phyloP scores from a whole-genome alignment of 2,888 invertebrate species.

The Acheta domesticus region DNA sequence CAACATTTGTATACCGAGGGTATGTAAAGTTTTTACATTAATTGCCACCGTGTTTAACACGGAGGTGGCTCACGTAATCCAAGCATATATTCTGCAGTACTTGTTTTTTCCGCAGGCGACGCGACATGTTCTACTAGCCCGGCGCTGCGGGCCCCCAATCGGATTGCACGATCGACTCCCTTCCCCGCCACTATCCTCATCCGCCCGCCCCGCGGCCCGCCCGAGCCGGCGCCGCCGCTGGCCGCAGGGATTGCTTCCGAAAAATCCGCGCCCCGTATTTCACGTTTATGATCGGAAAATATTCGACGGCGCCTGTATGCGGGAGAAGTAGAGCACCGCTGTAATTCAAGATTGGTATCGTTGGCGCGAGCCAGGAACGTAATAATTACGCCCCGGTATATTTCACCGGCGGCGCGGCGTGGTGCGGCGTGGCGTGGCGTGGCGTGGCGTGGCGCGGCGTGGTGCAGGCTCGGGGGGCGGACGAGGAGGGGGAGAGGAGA shows the following conservation, averaged over 20 bases:
- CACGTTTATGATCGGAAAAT: slow-evolving; percentile 18
- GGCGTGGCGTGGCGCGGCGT: background rate
- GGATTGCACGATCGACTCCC: no score
- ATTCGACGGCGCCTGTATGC: background rate
- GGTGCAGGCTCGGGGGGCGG: no score
- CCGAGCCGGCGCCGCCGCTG: background rate
- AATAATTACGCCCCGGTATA: background rate
- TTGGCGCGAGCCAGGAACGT: slow-evolving; percentile 5
- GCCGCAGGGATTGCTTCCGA: background rate
- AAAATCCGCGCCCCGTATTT: background rate
- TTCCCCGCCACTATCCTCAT: no score
- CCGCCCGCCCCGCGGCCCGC: background rate
- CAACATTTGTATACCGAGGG: no score
- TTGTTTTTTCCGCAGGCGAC: no score
- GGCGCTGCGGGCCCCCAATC: no score
- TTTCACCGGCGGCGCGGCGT: background rate
- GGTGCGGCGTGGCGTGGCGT: background rate
- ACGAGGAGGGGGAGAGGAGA: no score
- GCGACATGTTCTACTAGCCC: no score
- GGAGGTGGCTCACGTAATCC: no score
- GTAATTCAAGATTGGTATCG: slow-evolving; percentile 18
- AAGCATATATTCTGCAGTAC: no score
- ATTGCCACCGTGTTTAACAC: no score
- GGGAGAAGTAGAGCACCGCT: background rate
- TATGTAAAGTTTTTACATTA: no score